These are phyloP conservation scores for Drosophila bipectinata DNA, from an alignment of 1,140 invertebrate species.

Conservation along the genomic window DNA sequence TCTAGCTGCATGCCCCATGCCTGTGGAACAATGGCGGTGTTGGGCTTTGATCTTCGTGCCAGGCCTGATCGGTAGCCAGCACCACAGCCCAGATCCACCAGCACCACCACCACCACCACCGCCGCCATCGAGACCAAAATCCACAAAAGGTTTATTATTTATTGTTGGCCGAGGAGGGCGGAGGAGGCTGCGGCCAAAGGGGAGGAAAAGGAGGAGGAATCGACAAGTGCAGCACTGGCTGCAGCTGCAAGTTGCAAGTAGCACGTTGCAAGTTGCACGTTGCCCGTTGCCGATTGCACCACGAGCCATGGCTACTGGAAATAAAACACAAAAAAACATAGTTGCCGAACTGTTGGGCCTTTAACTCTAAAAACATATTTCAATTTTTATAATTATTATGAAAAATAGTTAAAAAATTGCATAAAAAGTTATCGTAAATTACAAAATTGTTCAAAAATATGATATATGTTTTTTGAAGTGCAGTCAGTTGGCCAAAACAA, in stretches of 20 bases:
- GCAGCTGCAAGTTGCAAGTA: constrained; percentile 48
- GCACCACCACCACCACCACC: constrained; percentile 41
- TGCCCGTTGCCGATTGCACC: constrained; percentile 44
- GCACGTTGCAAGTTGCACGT: constrained; percentile 29
- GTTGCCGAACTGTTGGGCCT: not conserved
- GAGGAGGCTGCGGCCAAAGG: constrained; percentile 5
- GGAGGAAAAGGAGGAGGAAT: constrained; percentile 36
- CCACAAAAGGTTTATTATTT: constrained; percentile 82
- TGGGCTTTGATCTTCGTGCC: constrained; percentile 69
- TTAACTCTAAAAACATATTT: not conserved
- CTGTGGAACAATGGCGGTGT: constrained; percentile 70
- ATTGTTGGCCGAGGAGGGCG: constrained; percentile 68
- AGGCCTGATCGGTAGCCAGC: constrained; percentile 65
- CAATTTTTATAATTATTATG: not conserved
- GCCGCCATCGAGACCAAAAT: constrained; percentile 72
- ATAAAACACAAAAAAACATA: constrained; percentile 31
- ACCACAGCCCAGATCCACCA: constrained; percentile 37
- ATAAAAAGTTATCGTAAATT: not conserved
- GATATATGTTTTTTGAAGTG: not conserved
- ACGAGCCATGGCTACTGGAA: constrained; percentile 53
- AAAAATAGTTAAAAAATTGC: not conserved
- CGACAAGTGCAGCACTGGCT: constrained; percentile 63
- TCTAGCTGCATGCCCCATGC: constrained; percentile 6
- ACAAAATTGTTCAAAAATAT: not conserved
- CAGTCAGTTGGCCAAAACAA: constrained; percentile 26